These are phyloP conservation scores for Gambelia wislizenii DNA, from an alignment of 2,797 vertebrate genomes.

Conservation along the genomic window DNA sequence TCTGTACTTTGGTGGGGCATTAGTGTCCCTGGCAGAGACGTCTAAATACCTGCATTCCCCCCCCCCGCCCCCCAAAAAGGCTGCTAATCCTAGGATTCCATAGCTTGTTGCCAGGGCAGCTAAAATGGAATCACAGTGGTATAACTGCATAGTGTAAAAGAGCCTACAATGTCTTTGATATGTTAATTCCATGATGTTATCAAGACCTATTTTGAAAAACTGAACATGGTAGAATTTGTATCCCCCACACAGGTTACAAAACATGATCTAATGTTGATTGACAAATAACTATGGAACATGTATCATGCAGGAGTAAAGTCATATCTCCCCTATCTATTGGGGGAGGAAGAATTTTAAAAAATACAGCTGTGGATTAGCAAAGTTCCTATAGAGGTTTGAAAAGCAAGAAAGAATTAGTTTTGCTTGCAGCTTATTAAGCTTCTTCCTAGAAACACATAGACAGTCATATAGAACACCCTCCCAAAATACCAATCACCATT, in stretches of 20 bases:
- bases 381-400: neutral
- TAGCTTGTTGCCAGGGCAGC: too few relatives aligned
- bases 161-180: too few relatives aligned
- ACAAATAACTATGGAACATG: neutral
- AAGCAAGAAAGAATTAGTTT: neutral
- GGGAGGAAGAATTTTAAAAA: neutral
- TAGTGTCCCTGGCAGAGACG: too few relatives aligned
- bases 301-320: neutral
- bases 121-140: too few relatives aligned
- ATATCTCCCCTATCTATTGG: too few relatives aligned
- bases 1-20: too few relatives aligned
- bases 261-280: neutral
- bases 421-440: neutral
- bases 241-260: neutral
- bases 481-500: slow-evolving; percentile 23
- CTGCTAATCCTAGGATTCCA: too few relatives aligned
- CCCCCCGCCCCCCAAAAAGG: too few relatives aligned
- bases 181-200: too few relatives aligned
- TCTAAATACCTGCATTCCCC: too few relatives aligned
- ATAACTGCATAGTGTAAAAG: too few relatives aligned
- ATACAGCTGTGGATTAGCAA: neutral
- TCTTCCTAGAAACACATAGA: slow-evolving; percentile 21
- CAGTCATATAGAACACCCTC: slow-evolving; percentile 1
- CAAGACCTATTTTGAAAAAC: neutral
- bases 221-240: neutral